Percentiles rank a stretch among this genome's conserved stretches.
These are phyloP conservation scores for Aleiodes testaceus DNA, from an alignment of 2,888 invertebrate species.

Conservation along the genomic window DNA sequence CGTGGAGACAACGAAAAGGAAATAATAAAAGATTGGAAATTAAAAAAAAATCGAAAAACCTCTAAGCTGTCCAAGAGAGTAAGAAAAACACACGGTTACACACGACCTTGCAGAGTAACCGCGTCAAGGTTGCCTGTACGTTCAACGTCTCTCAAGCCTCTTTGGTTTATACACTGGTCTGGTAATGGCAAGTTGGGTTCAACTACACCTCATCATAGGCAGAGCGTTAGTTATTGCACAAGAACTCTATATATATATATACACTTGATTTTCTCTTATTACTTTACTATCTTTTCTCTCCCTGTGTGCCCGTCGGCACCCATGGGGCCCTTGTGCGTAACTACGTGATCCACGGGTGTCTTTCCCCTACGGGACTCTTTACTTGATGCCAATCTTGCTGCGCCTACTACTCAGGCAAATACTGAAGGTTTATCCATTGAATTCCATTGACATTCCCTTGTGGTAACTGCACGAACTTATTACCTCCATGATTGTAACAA, in stretches of 20 bases:
- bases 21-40: background rate
- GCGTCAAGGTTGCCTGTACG: constrained; percentile 42
- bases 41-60: constrained; percentile 2
- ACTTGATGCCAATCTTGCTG: constrained; percentile 21
- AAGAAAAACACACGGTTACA: constrained; percentile 8
- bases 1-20: constrained; percentile 32
- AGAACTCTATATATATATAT: constrained; percentile 11
- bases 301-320: background rate
- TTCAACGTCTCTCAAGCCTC: constrained; percentile 20
- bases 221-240: constrained; percentile 5
- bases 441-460: constrained; percentile 23
- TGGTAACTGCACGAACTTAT: background rate
- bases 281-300: background rate
- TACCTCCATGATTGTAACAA: constrained; percentile 24
- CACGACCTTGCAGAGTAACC: constrained; percentile 44
- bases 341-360: constrained; percentile 27
- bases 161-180: constrained; percentile 24
- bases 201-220: constrained; percentile 42
- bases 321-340: constrained; percentile 5
- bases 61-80: constrained; percentile 15
- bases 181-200: constrained; percentile 38
- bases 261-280: constrained; percentile 2
- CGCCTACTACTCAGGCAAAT: constrained; percentile 27
- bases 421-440: constrained; percentile 25
- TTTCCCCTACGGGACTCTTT: constrained; percentile 15